Base-by-base conservation (phyloP, 2,888 invertebrate genomes). In the Microdon myrmicae region DNA sequence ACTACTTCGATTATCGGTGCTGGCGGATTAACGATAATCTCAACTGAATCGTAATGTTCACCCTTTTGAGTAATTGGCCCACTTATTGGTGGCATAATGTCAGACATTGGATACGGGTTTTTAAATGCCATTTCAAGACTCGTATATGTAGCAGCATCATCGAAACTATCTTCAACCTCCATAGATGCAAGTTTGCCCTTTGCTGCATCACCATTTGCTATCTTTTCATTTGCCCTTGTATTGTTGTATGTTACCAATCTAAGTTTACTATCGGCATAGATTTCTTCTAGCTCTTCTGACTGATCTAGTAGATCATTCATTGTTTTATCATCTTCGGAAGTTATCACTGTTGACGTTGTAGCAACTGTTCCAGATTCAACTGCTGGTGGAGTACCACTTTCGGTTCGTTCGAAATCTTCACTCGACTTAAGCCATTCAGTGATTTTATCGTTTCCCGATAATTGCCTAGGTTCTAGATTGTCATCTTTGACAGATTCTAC, bases 81-180 rank as follows among this genome's bases (percentile, higher is more conserved):
- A 2, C 74, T 74, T 59, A 73, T 67, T 48, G 77, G 76, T 5
- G 79, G 74, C 67, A 82, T 75, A 0, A 87, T 81, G 69, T 88
- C 88, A 1, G 81, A 79, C 55, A 90, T 84, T 14, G 83, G 81
- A 1, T 91, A 81, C 0, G 92, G 92, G 78, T 93, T 92, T 76
- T 88, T 90, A 81, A 92, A 92, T 0, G 93, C 93, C 73, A 90
- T 83, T 74, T 93, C 93, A 43, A 93, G 80, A 73, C 92, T 92
- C 1, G 90, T 89, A 72, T 93, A 93, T 0, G 91, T 91, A 54
- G 89, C 88, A 20, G 88, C 84, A 71, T 92, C 92, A 72, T 89
- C 87, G 67, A 90, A 90, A 26, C 86, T 86, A 19, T 84, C 83
- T 28, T 87, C 88, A 0, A 81, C 70, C 31, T 87, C 87, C 75